These are phyloP conservation scores for Melipona beecheii DNA, from an alignment of 2,888 invertebrate genomes.

Conservation along the genomic window DNA sequence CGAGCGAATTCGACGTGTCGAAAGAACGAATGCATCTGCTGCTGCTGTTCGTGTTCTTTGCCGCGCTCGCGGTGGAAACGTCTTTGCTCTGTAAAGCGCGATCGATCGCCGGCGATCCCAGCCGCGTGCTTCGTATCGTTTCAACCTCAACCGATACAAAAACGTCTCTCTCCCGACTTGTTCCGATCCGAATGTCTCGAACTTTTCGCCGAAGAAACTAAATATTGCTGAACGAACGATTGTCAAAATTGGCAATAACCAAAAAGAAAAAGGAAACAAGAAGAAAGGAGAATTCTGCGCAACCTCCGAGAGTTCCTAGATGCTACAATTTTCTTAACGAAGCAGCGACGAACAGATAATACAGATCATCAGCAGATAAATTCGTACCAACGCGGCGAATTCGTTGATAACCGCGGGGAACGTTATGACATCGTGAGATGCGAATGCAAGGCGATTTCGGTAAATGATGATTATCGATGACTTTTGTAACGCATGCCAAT, in stretches of 20 bases:
- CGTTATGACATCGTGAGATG: constrained; percentile 77
- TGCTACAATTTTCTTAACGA: too few relatives aligned
- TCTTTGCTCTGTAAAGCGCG: constrained; percentile 16
- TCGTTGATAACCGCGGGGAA: constrained; percentile 49
- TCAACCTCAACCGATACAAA: too few relatives aligned
- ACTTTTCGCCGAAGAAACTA: too few relatives aligned
- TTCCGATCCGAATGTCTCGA: too few relatives aligned
- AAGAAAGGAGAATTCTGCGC: too few relatives aligned
- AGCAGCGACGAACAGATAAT: not conserved
- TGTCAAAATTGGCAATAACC: too few relatives aligned
- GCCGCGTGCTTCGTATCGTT: too few relatives aligned
- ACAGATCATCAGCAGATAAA: constrained; percentile 51
- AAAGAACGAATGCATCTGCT: constrained; percentile 69
- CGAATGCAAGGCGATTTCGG: constrained; percentile 76
- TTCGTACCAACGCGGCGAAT: constrained; percentile 55
- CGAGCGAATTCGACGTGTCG: constrained; percentile 76
- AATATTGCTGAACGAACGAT: too few relatives aligned
- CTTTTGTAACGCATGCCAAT: constrained; percentile 83
- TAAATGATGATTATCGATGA: constrained; percentile 72
- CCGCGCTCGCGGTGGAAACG: not conserved
- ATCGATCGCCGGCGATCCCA: constrained; percentile 9
- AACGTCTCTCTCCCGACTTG: too few relatives aligned
- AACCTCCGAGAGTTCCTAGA: too few relatives aligned
- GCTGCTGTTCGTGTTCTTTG: not conserved
- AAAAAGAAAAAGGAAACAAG: too few relatives aligned